Evolutionary conservation across 2,797 vertebrate genomes (phyloP).

Genomic region (Lates japonicus): DNA sequence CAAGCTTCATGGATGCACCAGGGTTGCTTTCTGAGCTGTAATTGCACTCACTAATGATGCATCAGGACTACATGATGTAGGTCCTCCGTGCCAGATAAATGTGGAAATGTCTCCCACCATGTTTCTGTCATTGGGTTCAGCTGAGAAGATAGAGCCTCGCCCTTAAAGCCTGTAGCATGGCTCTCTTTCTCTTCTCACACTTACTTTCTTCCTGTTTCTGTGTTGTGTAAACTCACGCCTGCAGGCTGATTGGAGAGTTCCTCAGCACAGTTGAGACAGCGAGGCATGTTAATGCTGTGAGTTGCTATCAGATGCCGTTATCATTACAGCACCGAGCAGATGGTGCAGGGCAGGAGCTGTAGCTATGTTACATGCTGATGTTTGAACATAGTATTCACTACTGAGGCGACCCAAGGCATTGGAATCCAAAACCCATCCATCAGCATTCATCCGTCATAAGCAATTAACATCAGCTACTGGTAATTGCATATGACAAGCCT

Average conservation of each 20-base stretch:
- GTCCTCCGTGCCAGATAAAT: slow-evolving; percentile 39
- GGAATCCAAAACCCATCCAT: slow-evolving; percentile 59
- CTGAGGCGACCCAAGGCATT: slow-evolving; percentile 31
- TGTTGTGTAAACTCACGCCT: not conserved
- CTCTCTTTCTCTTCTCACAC: not conserved
- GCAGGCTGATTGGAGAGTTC: slow-evolving; percentile 26
- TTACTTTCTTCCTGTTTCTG: not conserved
- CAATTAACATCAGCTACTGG: slow-evolving; percentile 58
- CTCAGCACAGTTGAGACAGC: slow-evolving; percentile 28
- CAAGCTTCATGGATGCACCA: slow-evolving; percentile 22
- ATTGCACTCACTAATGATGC: slow-evolving; percentile 59
- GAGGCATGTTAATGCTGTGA: slow-evolving; percentile 37
- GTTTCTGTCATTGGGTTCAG: slow-evolving; percentile 29
- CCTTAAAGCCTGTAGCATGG: not conserved
- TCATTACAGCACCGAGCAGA: slow-evolving; percentile 55
- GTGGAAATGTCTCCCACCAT: slow-evolving; percentile 40
- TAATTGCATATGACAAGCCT: slow-evolving; percentile 65
- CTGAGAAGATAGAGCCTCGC: slow-evolving; percentile 1
- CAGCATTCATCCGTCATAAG: slow-evolving; percentile 65
- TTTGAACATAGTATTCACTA: slow-evolving; percentile 42
- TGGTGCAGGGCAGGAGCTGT: slow-evolving; percentile 32
- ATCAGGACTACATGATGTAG: slow-evolving; percentile 51
- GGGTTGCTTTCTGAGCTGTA: slow-evolving; percentile 45
- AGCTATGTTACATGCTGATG: slow-evolving; percentile 37
- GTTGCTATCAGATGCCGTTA: slow-evolving; percentile 39